Percentiles rank a stretch among this genome's conserved stretches.
phyloP scores from a whole-genome alignment of 2,888 invertebrate genomes.

The Eustalomyia histrio region DNA sequence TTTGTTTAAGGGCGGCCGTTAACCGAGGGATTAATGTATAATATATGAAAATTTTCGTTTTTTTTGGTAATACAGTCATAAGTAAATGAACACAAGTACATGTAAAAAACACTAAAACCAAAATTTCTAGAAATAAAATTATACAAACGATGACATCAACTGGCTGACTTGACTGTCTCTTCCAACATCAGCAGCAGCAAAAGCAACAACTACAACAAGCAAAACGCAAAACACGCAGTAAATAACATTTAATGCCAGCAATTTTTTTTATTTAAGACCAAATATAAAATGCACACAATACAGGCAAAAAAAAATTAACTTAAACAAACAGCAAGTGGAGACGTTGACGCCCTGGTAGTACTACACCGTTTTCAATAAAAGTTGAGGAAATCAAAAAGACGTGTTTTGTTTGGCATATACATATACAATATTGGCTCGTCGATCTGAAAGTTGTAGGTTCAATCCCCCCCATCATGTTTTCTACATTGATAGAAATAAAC shows the following conservation, averaged over 20 bases:
- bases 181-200: slow-evolving; percentile 20
- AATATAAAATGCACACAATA: slow-evolving; percentile 45
- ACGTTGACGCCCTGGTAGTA: slow-evolving; percentile 54
- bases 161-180: slow-evolving; percentile 35
- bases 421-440: too few species aligned
- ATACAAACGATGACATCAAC: slow-evolving; percentile 63
- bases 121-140: slow-evolving; percentile 63
- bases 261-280: slow-evolving; percentile 34
- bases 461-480: too few species aligned
- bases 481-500: too few species aligned
- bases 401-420: too few species aligned
- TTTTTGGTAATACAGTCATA: slow-evolving; percentile 43
- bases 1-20: too few species aligned
- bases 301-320: slow-evolving; percentile 24
- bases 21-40: neutral
- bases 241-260: slow-evolving; percentile 61
- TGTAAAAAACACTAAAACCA: slow-evolving; percentile 29
- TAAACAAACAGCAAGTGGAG: slow-evolving; percentile 37
- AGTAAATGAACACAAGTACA: slow-evolving; percentile 41
- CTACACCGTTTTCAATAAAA: neutral
- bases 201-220: slow-evolving; percentile 35
- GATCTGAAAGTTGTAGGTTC: too few species aligned
- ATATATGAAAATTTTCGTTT: slow-evolving; percentile 2
- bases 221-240: slow-evolving; percentile 46
- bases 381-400: neutral